Conservation (phyloP, 2,888 invertebrate genomes). For the Thecocarcelia acutangulata region DNA sequence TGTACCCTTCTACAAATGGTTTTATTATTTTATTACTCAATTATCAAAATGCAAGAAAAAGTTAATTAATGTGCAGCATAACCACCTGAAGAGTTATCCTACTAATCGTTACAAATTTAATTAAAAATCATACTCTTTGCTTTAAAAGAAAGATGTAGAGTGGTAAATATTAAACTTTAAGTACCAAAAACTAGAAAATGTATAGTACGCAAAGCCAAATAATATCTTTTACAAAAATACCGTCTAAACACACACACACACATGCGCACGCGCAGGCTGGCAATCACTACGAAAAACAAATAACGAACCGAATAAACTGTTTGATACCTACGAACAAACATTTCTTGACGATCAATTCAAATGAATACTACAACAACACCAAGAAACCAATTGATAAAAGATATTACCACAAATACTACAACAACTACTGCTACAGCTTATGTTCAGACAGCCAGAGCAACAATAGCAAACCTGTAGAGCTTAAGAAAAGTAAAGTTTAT, state of each 20-base stretch:
- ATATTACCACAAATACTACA: constrained; percentile 21
- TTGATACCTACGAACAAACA: constrained; percentile 41
- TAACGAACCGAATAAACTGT: constrained; percentile 48
- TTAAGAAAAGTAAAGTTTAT: constrained; percentile 71
- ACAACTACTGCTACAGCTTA: background rate
- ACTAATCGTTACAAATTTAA: background rate
- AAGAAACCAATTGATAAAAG: background rate
- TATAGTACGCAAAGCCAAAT: background rate
- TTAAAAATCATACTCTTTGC: background rate
- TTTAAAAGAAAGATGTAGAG: background rate
- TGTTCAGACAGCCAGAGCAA: constrained; percentile 6
- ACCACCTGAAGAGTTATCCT: too few relatives aligned
- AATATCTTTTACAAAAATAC: constrained; percentile 19
- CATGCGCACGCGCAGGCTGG: background rate
- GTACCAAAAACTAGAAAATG: constrained; percentile 9
- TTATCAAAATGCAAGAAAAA: too few relatives aligned
- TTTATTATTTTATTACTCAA: too few relatives aligned
- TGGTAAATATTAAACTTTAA: background rate
- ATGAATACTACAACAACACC: constrained; percentile 25
- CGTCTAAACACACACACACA: constrained; percentile 4
- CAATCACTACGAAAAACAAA: background rate
- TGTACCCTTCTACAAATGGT: too few relatives aligned
- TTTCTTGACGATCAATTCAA: constrained; percentile 44
- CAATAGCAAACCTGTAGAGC: constrained; percentile 53
- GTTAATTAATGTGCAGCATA: too few relatives aligned